Base-by-base conservation (phyloP, 2,797 vertebrate species). In the Hydrocynus forskahlii region DNA sequence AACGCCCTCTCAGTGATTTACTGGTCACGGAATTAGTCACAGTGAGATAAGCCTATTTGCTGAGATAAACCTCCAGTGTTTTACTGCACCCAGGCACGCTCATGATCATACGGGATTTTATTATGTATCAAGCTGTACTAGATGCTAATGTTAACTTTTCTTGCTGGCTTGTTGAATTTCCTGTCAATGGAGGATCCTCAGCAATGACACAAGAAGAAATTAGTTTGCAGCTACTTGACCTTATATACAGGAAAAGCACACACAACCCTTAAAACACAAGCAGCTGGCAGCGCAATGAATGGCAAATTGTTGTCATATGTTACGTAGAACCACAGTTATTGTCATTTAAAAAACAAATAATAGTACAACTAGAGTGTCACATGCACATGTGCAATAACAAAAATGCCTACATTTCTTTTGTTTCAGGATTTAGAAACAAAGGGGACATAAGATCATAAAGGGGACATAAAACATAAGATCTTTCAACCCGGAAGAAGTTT, bases 41-140 rank as follows among this genome's bases (percentile, higher is more conserved):
- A 35, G 52, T 35, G 29, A 72, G 69, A 72, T 72, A 70, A 70
- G 43, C 67, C 67, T 50, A 48, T 70, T 25, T 70, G 45, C 45
- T 48, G 67, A 70, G 29, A 70, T 70, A 52, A 54, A 12, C 68
- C 68, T 50, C 2, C 23, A 23, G n/a, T 23, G 21, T 21, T 17
- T 54, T 29, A 29, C 10, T 19, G 10, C 48, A 55, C 50, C 7
- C 48, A 35, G 25, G 14, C 48, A 72, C 7, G 52, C 25, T 35
- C 23, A 19, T 19, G 25, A 72, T 52, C 68, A 70, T 50, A 25
- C 25, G 69, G 25, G 67, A 50, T 50, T 19, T 70, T 19, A 50
- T 70, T 68, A 68, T 68, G 66, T 45, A 45, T 8, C 66, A 45
- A 68, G n/a, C 40, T 45, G 38, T 68, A 68, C 66, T 43, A 68